These are phyloP conservation scores for Zeugodacus cucurbitae DNA, from an alignment of 1,140 invertebrate genomes.

Conservation along the genomic window DNA sequence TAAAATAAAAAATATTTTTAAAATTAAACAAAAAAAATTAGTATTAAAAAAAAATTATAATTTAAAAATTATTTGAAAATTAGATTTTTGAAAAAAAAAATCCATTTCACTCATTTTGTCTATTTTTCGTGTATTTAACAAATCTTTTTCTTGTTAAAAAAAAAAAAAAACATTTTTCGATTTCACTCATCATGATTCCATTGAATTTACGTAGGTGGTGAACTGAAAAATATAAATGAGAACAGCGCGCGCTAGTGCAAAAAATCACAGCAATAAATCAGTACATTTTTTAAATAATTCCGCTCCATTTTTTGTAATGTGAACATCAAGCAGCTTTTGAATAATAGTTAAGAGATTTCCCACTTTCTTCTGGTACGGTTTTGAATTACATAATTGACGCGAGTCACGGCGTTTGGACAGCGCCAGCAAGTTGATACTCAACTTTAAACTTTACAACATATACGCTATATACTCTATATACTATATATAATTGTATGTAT, in stretches of 20 bases:
- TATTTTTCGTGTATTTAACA: too few species aligned
- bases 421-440: background rate
- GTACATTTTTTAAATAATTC: conserved; percentile 45
- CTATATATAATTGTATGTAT: conserved; percentile 6
- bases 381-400: background rate
- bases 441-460: background rate
- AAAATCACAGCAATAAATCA: conserved; percentile 47
- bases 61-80: background rate
- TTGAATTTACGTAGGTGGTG: background rate
- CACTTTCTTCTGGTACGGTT: background rate
- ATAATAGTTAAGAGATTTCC: background rate
- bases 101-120: background rate
- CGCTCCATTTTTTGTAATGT: conserved; percentile 42
- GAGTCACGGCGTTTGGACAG: background rate
- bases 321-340: background rate
- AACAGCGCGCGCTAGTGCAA: conserved; percentile 41
- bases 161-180: background rate
- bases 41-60: too few species aligned
- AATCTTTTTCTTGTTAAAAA: too few species aligned
- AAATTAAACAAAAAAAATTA: too few species aligned
- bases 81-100: background rate
- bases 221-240: conserved; percentile 40
- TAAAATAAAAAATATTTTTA: background rate
- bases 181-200: background rate
- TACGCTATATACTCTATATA: too few species aligned